These are phyloP conservation scores for Rhegmatorhina hoffmannsi DNA, from an alignment of 2,113 vertebrate genomes.

Conservation along the genomic window DNA sequence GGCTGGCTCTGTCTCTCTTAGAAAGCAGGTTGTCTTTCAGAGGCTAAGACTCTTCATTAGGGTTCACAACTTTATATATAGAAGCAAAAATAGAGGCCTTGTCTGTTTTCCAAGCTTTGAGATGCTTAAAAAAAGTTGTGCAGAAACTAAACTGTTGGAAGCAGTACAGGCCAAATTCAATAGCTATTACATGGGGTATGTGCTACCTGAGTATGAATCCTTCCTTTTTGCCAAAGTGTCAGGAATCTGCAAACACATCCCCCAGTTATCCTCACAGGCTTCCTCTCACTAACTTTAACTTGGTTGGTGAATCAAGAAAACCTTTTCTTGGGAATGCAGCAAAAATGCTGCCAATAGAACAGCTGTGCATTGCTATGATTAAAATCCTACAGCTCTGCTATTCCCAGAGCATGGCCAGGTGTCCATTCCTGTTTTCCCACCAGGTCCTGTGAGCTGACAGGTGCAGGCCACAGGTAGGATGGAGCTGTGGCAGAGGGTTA, in stretches of 20 bases:
- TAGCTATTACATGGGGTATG: not conserved
- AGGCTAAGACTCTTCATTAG: conserved; percentile 32
- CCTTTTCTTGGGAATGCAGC: not conserved
- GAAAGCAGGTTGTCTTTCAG: not conserved
- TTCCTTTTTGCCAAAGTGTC: not conserved
- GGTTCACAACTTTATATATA: not conserved
- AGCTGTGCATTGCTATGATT: not conserved
- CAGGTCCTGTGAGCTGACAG: not conserved
- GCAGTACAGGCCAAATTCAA: not conserved
- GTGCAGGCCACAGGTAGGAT: not conserved
- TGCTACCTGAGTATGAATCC: not conserved
- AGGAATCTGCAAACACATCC: not conserved
- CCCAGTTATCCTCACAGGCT: not conserved
- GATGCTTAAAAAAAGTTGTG: not conserved
- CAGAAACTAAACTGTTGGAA: not conserved
- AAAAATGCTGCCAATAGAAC: not conserved
- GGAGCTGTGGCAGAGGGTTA: not conserved
- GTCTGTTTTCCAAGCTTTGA: not conserved
- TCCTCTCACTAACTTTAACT: not conserved
- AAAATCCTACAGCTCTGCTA: not conserved
- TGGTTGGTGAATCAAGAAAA: not conserved
- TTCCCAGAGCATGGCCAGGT: not conserved
- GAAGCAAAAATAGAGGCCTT: not conserved
- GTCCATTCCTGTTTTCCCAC: not conserved
- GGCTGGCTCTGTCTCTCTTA: conserved; percentile 32